These are phyloP conservation scores for Pterocles gutturalis DNA, from an alignment of 2,113 vertebrate species.

Conservation along the genomic window DNA sequence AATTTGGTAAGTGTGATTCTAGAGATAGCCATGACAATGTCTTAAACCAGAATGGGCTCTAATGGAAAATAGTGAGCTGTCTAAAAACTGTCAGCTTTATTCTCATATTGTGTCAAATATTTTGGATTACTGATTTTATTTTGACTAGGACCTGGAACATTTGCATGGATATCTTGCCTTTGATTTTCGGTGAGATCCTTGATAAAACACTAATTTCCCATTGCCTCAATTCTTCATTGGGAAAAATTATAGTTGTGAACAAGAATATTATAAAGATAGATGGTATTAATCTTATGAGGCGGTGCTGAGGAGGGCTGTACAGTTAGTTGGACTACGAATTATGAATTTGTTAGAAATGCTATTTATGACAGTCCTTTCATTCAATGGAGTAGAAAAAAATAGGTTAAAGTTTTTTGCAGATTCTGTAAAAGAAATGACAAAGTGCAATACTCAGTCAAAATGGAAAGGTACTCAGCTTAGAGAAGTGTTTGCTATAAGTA, in stretches of 20 bases:
- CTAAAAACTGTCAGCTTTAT: not conserved
- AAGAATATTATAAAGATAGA: not conserved
- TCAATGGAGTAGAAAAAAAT: not conserved
- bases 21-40: not conserved
- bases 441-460: not conserved
- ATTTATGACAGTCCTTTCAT: not conserved
- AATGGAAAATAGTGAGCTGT: not conserved
- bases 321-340: not conserved
- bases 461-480: not conserved
- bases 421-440: not conserved
- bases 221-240: not conserved
- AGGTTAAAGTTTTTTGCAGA: not conserved
- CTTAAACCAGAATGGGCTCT: not conserved
- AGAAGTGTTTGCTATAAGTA: slow-evolving; percentile 36
- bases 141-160: not conserved
- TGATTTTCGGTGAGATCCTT: not conserved
- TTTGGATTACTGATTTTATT: not conserved
- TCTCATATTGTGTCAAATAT: not conserved
- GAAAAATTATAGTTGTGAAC: not conserved
- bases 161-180: not conserved
- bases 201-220: not conserved
- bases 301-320: not conserved
- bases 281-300: not conserved
- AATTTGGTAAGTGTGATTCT: not conserved
- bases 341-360: not conserved